Evolutionary conservation across 2,888 invertebrate species (phyloP).

Genomic region (Epirrita christyi): DNA sequence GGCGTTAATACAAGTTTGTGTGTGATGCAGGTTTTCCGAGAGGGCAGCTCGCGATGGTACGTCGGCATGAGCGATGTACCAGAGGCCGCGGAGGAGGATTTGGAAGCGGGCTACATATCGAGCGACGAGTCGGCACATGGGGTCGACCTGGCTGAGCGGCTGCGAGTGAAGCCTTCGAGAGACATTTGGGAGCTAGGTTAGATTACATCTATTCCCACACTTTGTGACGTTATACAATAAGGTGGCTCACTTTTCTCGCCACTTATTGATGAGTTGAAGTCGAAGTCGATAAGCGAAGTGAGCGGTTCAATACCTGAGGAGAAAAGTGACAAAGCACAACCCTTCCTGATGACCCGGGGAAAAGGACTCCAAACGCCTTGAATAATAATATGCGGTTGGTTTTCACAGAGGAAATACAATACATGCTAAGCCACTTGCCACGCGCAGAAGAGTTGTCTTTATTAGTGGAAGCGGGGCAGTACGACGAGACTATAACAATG

Average conservation of each 20-base stretch:
- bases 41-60: slow-evolving; percentile 72
- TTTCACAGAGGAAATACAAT: slow-evolving; percentile 70
- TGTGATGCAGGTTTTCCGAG: slow-evolving; percentile 53
- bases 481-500: slow-evolving; percentile 70
- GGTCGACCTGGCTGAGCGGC: slow-evolving; percentile 72
- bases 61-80: slow-evolving; percentile 68
- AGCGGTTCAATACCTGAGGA: too few relatives aligned
- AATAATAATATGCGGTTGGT: slow-evolving; percentile 2
- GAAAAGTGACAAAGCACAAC: background rate
- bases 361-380: background rate
- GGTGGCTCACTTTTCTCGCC: too few relatives aligned
- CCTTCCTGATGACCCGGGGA: background rate
- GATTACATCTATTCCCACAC: background rate
- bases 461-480: slow-evolving; percentile 69
- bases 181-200: slow-evolving; percentile 80
- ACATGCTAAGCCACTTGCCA: slow-evolving; percentile 68
- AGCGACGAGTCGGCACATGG: slow-evolving; percentile 83
- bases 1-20: background rate
- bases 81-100: slow-evolving; percentile 74
- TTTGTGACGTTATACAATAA: background rate
- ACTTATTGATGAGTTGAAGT: too few relatives aligned
- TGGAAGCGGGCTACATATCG: slow-evolving; percentile 77
- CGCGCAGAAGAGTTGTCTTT: slow-evolving; percentile 73
- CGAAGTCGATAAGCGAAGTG: too few relatives aligned
- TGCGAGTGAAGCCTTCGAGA: slow-evolving; percentile 72